Evolutionary conservation across 2,888 invertebrate species (phyloP), one percentile per base, ranked within the genome.

Genomic region (Dolichomitus sp.): DNA sequence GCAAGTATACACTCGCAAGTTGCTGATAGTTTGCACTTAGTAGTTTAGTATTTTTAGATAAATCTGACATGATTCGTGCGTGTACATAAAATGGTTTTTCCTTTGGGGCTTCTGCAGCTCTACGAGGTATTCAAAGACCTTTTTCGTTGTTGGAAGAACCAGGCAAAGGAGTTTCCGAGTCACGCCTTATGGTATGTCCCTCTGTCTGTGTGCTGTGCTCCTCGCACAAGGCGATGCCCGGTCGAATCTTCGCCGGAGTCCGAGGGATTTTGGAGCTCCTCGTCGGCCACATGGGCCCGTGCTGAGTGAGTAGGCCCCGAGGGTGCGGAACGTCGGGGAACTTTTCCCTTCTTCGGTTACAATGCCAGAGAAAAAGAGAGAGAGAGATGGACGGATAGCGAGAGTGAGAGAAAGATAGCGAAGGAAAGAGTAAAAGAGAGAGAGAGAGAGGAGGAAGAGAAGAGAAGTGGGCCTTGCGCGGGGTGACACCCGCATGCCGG

Each of bases 401-500:
- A 33, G 37, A 59, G 68, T 27, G 66, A 74, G 66, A 33, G 33
- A 33, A 4, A 33, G 6, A 33, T 33, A 33, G 33, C 33, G 6
- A 33, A 33, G 33, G 68, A 68, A 42, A 23, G 45, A 66, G 42
- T 48, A 27, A 17, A 73, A 19, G 68, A 73, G 54, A 17, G 45
- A 52, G 57, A 73, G 40, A 54, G 59, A 77, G 23, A 54, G 72
- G 57, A 23, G 19, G 37, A 77, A 27, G 33, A 40, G 63, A 57
- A 52, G 42, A 40, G 50, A 63, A 76, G 70, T 69, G 72, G 77
- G 52, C 50, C 82, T 81, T 80, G 81, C 37, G 57, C 75, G 70
- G 79, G 75, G 83, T 84, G 87, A 84, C 87, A 86, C 87, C 86
- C 87, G 87, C 87, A 86, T 86, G 84, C 84, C 84, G 79, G 66